Evolutionary conservation across 2,113 vertebrate species (phyloP), one percentile per base, ranked within the genome.

Genomic region (Lepisosteus oculatus): DNA sequence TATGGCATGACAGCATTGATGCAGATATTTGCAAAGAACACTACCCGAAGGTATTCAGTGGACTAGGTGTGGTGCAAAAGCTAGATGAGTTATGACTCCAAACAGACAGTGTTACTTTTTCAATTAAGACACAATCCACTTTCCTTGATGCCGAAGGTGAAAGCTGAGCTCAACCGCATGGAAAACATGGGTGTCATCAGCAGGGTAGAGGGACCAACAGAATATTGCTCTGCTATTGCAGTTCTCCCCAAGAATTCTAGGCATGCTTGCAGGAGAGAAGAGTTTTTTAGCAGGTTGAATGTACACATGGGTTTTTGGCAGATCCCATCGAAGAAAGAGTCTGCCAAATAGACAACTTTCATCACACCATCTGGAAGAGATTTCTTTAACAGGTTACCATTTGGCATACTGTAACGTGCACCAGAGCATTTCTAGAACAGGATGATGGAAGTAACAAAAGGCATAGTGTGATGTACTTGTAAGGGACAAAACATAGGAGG

Each of bases 261-360:
- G 72, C 55, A 45, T 43, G 44, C 62, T 76, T 9, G 70, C 62
- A 2, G 68, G 71, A 3, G 75, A 59, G 8, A 41, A 45, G 3
- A 0, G 72, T 0, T 83, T 83, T 11, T 29, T 29, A 70, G 71
- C 4, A 80, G 78, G 44, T 41, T 84, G 3, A 73, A 84, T 9
- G 70, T 69, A 0, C 78, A 74, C 8, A 75, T 54, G 57, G 72
- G 76, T 1, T 78, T 83, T 7, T 80, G 71, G 72, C 73, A 81
- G 15, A 67, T 85, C 11, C 79, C 71, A 1, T 43, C 67, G 0
- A 51, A 69, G 3, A 9, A 70, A 2, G 69, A 83, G 3, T 71
- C 75, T 29, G 41, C 62, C 0, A 72, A 71, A n/a, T 68, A 63
- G 1, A 79, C 74, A 0, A 72, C 70, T 0, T 72, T 81, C 6